A percentile compares a stretch with the other conserved stretches of the same genome.
These are phyloP conservation scores for Antennarius maculatus DNA, from an alignment of 2,797 vertebrate genomes.

Conservation along the genomic window DNA sequence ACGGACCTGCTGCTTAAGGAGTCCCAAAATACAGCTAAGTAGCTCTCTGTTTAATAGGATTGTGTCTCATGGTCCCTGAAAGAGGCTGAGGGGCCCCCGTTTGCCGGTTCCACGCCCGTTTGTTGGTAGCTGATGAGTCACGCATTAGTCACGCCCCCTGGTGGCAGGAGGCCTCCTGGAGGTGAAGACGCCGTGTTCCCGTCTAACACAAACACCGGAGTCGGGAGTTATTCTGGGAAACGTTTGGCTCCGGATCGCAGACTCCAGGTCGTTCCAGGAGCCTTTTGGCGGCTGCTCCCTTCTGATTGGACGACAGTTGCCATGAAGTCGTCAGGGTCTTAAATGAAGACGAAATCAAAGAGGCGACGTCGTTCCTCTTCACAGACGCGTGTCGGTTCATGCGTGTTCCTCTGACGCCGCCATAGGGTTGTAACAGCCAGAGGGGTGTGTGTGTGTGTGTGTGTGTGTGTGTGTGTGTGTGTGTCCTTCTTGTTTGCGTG, in stretches of 20 bases:
- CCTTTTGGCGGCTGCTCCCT: too few species aligned
- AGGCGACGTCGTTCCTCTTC: neutral
- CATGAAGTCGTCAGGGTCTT: too few species aligned
- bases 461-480: conserved; percentile 18
- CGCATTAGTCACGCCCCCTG: neutral
- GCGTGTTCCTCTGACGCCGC: neutral
- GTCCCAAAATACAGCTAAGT: conserved; percentile 63
- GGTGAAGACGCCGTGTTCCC: neutral
- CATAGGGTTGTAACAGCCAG: conserved; percentile 2
- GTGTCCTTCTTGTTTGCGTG: conserved; percentile 65
- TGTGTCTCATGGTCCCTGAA: conserved; percentile 33
- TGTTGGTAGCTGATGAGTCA: conserved; percentile 28
- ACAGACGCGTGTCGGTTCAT: too few species aligned
- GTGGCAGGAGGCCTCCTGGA: neutral
- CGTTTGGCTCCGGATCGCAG: too few species aligned
- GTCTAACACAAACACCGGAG: too few species aligned
- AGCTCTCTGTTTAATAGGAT: conserved; percentile 51
- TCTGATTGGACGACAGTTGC: too few species aligned
- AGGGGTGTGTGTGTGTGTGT: conserved; percentile 5
- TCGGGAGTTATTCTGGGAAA: too few species aligned
- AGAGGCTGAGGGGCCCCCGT: conserved; percentile 21
- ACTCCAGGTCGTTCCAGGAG: too few species aligned
- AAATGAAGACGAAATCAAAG: too few species aligned
- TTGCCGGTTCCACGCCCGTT: conserved; percentile 19
- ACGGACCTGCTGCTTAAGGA: conserved; percentile 39